Base-by-base conservation (phyloP, 2,797 vertebrate genomes). In the Phoeniculus purpureus region DNA sequence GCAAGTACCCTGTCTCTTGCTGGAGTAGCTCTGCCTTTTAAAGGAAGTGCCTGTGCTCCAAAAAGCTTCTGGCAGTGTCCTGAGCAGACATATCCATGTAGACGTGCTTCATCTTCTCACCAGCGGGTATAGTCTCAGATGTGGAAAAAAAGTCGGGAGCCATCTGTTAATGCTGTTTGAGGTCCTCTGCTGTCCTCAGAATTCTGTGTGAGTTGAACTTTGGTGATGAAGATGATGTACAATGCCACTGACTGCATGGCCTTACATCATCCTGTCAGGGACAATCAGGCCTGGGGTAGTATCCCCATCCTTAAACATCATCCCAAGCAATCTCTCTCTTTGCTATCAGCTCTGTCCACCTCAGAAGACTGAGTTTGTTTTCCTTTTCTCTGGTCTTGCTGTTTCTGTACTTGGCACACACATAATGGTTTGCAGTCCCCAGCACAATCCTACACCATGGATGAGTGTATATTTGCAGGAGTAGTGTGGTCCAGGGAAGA, bases 401-500 rank as follows among this genome's bases (percentile, higher is more conserved):
- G 47, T 82, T 84, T 73, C 31, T 68, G 14, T 23, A 66, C 65
- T 90, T 68, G 55, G 40, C 64, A 31, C 61, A 81, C 55, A 47
- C 15, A 56, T 67, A 85, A 60, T 66, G 43, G 67, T 77, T 92
- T 61, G 29, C 64, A 61, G n/a, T 79, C 76, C 94, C 82, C 56
- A 31, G 61, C 21, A 54, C 20, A 9, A 37, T 85, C 91, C 56
- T 19, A 45, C 92, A 87, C 37, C 43, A 34, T 27, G 10, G 79
- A 64, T 61, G 77, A 31, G 60, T 76, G 82, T 87, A 13, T 91
- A 72, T 58, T 84, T 70, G 58, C 8, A 80, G 31, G n/a, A 82
- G n/a, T 21, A 15, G 22, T 86, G 65, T 86, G 61, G 45, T 54
- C 82, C 48, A 91, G 66, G 77, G 80, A 86, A 82, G 71, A 87